Conservation (phyloP, 1,140 invertebrate species). For the Tetramorium parvispinum region DNA sequence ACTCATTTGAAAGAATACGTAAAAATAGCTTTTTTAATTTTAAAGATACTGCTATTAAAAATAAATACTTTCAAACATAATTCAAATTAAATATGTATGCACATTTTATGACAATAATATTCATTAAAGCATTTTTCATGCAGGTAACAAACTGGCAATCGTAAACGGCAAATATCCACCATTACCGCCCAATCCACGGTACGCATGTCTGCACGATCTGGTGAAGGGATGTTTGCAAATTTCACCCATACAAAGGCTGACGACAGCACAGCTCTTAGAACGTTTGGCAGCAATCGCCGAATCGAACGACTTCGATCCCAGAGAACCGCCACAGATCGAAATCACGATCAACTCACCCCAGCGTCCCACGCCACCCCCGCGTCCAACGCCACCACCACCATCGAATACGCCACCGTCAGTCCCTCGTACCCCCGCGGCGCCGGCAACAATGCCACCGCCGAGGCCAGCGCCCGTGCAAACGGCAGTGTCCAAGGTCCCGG, state of each 20-base stretch:
- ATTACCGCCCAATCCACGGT: slow-evolving; percentile 92
- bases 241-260: slow-evolving; percentile 92
- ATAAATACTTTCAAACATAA: background rate
- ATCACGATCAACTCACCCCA: slow-evolving; percentile 82
- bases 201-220: slow-evolving; percentile 95
- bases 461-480: slow-evolving; percentile 70
- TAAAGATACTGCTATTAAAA: background rate
- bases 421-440: slow-evolving; percentile 76
- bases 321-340: slow-evolving; percentile 90
- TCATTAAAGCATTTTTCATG: background rate
- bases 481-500: slow-evolving; percentile 63
- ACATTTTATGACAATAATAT: background rate
- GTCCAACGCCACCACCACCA: slow-evolving; percentile 71
- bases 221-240: slow-evolving; percentile 95
- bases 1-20: background rate
- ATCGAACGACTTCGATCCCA: slow-evolving; percentile 91
- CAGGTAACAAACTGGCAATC: slow-evolving; percentile 95
- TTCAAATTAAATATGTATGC: background rate
- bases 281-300: slow-evolving; percentile 94
- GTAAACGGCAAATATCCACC: slow-evolving; percentile 98
- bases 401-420: slow-evolving; percentile 76
- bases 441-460: slow-evolving; percentile 69
- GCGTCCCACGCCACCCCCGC: slow-evolving; percentile 77
- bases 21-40: background rate
- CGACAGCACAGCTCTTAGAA: slow-evolving; percentile 92